Evolutionary conservation across 2,888 invertebrate genomes (phyloP), one percentile per base, ranked within the genome.

Genomic region (Thymelicus acteon): DNA sequence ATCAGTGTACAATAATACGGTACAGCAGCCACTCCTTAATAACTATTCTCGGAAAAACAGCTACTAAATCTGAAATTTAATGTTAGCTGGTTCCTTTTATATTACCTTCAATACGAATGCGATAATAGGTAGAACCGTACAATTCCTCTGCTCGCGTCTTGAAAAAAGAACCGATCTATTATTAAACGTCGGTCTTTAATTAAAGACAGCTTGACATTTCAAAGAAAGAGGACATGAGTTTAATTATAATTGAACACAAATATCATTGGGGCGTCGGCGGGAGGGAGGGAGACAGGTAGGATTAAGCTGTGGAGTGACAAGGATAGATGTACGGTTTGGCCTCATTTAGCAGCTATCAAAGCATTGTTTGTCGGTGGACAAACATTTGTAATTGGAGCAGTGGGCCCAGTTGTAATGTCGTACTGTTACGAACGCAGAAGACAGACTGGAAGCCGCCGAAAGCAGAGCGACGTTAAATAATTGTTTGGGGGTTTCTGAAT

Each of bases 131-230:
- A 48, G 44, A 60, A 64, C 13, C 37, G 6, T 60, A 63, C 60
- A 7, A 52, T 70, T 58, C 60, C 49, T 48, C 8, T 31, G 63
- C 75, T 72, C 74, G 74, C 79, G 75, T 79, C 58, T 40, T 52
- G 58, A 65, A 84, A 85, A 85, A 85, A 83, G 80, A 82, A 80
- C 80, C 79, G 78, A 83, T 87, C 90, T 91, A 91, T 89, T 85
- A 89, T 87, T 90, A 91, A 79, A 79, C 80, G 78, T 73, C 78
- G 75, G 79, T 82, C 82, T 90, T 90, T 92, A 93, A 93, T 93
- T 93, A 92, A 90, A 92, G 84, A 88, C 89, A 88, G 90, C 88
- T 88, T 93, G 93, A 92, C 93, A 93, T 93, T 93, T 93, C 85
- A 90, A 89, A 91, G 89, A 92, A 93, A 84, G 90, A 91, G 93